These are phyloP conservation scores for Brachirus orientalis DNA, from an alignment of 2,113 vertebrate species.

Conservation along the genomic window DNA sequence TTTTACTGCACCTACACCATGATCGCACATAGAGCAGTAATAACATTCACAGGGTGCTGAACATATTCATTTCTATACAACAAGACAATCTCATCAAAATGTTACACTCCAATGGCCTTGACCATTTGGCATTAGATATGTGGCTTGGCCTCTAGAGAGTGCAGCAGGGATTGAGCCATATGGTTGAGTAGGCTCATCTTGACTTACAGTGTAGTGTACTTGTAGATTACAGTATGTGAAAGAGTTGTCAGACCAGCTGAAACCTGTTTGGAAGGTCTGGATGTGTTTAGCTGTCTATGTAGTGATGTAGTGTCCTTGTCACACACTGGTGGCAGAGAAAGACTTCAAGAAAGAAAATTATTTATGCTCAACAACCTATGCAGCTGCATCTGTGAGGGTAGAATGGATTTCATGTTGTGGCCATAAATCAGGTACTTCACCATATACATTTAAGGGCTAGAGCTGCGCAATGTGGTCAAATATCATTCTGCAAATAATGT, in stretches of 20 bases:
- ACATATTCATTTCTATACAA: background rate
- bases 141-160: background rate
- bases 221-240: background rate
- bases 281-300: background rate
- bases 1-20: background rate
- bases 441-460: too few relatives aligned
- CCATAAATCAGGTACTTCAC: too few relatives aligned
- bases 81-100: background rate
- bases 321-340: background rate
- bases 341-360: background rate
- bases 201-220: background rate
- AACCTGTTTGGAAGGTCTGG: background rate
- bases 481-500: too few relatives aligned
- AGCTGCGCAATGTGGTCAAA: too few relatives aligned
- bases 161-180: background rate
- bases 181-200: slow-evolving; percentile 2
- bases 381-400: background rate
- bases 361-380: background rate
- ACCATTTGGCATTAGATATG: slow-evolving; percentile 5
- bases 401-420: background rate
- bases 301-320: background rate
- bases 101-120: background rate
- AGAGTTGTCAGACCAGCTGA: background rate
- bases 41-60: too few relatives aligned
- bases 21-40: too few relatives aligned